Evolutionary conservation across 2,888 invertebrate genomes (phyloP).

Genomic region (Drosophila pseudotalamancana): DNA sequence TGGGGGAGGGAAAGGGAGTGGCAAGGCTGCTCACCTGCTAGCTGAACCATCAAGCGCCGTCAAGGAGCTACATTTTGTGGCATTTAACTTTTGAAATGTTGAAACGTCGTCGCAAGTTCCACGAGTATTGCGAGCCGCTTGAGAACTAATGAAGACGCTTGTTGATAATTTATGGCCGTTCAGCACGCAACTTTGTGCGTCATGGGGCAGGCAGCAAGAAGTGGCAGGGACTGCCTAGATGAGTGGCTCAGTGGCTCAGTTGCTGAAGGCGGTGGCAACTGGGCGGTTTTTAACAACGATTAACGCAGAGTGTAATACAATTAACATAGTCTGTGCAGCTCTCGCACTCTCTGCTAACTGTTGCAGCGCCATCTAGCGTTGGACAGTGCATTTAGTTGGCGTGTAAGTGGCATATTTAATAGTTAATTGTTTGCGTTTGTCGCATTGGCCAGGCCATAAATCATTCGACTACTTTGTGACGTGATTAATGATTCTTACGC

Average conservation of each 20-base stretch:
- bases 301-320: slow-evolving; percentile 46
- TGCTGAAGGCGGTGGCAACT: neutral
- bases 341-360: neutral
- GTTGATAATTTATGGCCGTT: slow-evolving; percentile 62
- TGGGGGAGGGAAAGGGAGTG: neutral
- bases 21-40: slow-evolving; percentile 41
- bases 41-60: slow-evolving; percentile 40
- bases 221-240: neutral
- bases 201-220: slow-evolving; percentile 30
- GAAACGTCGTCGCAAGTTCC: slow-evolving; percentile 15
- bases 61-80: slow-evolving; percentile 57
- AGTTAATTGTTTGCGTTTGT: slow-evolving; percentile 69
- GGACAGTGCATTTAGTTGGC: slow-evolving; percentile 28
- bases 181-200: slow-evolving; percentile 68
- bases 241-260: neutral
- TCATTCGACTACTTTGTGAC: slow-evolving; percentile 50
- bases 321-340: slow-evolving; percentile 42
- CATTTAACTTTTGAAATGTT: slow-evolving; percentile 65
- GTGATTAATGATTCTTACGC: slow-evolving; percentile 51
- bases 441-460: slow-evolving; percentile 60
- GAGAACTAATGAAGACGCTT: slow-evolving; percentile 72
- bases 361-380: slow-evolving; percentile 48
- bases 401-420: slow-evolving; percentile 68
- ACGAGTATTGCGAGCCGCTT: slow-evolving; percentile 37
- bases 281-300: slow-evolving; percentile 37